Conservation (phyloP, 2,888 invertebrate species). For the Leucophenga maculata region DNA sequence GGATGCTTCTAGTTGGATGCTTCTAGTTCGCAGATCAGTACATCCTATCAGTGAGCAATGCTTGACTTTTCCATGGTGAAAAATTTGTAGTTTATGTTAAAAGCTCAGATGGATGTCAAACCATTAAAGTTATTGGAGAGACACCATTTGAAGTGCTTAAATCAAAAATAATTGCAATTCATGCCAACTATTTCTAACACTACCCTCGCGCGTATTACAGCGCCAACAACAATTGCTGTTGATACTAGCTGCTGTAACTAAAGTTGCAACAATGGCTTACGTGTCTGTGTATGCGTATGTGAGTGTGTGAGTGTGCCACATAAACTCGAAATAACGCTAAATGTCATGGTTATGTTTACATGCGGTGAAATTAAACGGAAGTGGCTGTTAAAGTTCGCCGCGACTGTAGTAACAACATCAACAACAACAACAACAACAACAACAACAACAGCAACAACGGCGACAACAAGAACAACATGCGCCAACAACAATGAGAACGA, state of each 20-base stretch:
- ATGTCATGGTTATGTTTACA: conserved; percentile 70
- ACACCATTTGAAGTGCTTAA: too few species aligned
- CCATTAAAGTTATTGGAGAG: too few species aligned
- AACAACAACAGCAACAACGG: conserved; percentile 7
- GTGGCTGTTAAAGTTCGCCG: conserved; percentile 51
- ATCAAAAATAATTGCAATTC: too few species aligned
- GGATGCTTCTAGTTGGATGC: too few species aligned
- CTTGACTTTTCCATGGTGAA: too few species aligned
- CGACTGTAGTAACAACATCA: conserved; percentile 39
- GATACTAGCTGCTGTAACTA: neutral
- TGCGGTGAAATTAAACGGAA: conserved; percentile 64
- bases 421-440: neutral
- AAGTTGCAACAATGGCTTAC: conserved; percentile 19
- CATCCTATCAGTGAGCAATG: too few species aligned
- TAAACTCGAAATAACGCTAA: conserved; percentile 58
- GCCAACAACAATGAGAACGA: conserved; percentile 9
- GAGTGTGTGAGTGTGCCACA: conserved; percentile 31
- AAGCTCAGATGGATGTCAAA: too few species aligned
- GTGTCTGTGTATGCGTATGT: too few species aligned
- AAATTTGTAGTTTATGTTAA: too few species aligned
- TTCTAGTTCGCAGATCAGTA: too few species aligned
- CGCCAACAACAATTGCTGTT: neutral
- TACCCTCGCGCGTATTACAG: too few species aligned
- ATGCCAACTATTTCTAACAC: too few species aligned
- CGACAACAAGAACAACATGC: neutral